Conservation (phyloP, 2,888 invertebrate genomes). For the Myathropa florea region DNA sequence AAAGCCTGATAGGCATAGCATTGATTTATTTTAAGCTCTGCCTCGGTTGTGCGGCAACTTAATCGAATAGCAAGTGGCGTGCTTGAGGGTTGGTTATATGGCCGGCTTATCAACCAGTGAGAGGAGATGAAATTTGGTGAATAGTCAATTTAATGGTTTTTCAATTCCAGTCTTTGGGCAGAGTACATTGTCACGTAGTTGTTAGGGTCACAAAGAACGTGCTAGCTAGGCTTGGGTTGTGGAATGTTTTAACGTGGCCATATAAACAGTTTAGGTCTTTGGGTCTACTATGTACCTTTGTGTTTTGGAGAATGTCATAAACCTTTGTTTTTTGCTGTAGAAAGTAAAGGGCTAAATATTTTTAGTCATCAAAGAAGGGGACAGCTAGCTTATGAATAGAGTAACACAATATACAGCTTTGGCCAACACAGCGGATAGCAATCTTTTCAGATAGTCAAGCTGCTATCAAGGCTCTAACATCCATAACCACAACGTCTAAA, state of each 20-base stretch:
- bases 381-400: too few species aligned
- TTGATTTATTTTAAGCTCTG: constrained; percentile 32
- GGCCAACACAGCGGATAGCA: too few species aligned
- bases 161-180: not conserved
- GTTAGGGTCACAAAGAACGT: not conserved
- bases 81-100: not conserved
- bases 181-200: not conserved
- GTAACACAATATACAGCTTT: too few species aligned
- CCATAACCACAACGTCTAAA: too few species aligned
- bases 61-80: constrained; percentile 22
- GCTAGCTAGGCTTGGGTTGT: not conserved
- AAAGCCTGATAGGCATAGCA: not conserved
- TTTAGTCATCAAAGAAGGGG: not conserved
- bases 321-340: not conserved
- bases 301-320: not conserved
- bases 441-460: too few species aligned
- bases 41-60: not conserved
- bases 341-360: not conserved
- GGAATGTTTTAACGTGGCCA: not conserved
- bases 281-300: not conserved
- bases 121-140: not conserved
- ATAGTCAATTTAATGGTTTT: not conserved
- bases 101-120: not conserved
- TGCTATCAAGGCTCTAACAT: too few species aligned
- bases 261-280: not conserved